phyloP scores from a whole-genome alignment of 2,888 invertebrate genomes.

The Mamestra brassicae region DNA sequence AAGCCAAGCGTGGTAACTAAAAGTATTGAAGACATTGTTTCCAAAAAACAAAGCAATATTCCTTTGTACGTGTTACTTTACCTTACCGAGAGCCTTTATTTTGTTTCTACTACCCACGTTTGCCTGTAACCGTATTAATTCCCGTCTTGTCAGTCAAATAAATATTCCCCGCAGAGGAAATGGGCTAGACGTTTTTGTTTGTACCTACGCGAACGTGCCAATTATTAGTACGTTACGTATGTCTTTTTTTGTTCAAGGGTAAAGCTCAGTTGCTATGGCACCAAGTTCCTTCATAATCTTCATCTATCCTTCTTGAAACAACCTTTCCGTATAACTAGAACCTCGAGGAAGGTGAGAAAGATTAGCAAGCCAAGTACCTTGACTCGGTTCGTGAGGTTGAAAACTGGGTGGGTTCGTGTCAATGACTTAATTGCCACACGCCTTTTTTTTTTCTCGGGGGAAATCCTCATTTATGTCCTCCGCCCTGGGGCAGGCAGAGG shows the following conservation, averaged over 20 bases:
- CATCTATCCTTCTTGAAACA: neutral
- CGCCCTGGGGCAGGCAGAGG: no score
- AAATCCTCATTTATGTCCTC: no score
- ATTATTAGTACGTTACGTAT: conserved; percentile 12
- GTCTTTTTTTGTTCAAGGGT: neutral
- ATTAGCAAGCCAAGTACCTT: no score
- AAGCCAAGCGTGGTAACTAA: no score
- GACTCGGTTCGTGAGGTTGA: no score
- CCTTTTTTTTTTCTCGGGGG: no score
- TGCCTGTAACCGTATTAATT: conserved; percentile 35
- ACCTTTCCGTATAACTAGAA: neutral
- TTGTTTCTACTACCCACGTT: neutral
- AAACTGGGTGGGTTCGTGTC: no score
- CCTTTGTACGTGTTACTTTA: neutral
- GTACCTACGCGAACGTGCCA: neutral
- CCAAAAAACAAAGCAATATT: conserved; percentile 17
- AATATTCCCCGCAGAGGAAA: conserved; percentile 25
- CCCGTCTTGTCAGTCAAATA: conserved; percentile 30
- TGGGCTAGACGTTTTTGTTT: conserved; percentile 1
- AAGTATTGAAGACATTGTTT: neutral
- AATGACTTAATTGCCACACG: no score
- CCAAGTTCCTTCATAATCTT: neutral
- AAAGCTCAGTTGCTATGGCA: neutral
- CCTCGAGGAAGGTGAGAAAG: no score
- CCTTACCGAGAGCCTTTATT: neutral